These are phyloP conservation scores for Anodontia alba DNA, from an alignment of 2,888 invertebrate species.

Conservation along the genomic window DNA sequence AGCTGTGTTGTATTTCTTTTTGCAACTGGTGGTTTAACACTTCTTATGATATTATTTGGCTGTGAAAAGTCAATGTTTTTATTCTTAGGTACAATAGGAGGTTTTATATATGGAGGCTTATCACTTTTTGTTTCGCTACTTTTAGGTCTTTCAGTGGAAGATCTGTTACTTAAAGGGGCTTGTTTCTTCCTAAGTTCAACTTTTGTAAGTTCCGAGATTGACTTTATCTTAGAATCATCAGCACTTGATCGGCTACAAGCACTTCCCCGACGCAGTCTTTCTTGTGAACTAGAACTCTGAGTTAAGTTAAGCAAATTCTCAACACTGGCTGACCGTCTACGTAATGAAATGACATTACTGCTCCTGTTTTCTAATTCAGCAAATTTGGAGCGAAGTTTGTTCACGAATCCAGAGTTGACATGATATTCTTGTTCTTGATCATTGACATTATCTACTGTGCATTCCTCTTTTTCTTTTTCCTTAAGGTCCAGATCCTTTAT, in stretches of 20 bases:
- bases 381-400: constrained; percentile 78
- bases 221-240: constrained; percentile 33
- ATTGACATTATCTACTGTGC: neutral
- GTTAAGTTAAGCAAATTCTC: constrained; percentile 67
- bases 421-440: constrained; percentile 75
- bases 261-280: constrained; percentile 6
- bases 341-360: constrained; percentile 39
- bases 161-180: constrained; percentile 4
- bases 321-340: constrained; percentile 73
- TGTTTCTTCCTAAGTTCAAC: constrained; percentile 47
- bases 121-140: constrained; percentile 21
- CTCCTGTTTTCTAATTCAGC: constrained; percentile 52
- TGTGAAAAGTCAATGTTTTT: constrained; percentile 16
- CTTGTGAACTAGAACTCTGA: constrained; percentile 2
- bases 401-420: constrained; percentile 82
- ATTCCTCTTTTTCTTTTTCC: neutral
- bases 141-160: constrained; percentile 25
- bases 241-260: neutral
- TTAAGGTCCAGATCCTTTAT: neutral
- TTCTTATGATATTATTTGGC: constrained; percentile 33
- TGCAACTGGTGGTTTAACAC: constrained; percentile 32
- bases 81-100: constrained; percentile 28
- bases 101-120: constrained; percentile 24
- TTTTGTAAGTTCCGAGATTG: constrained; percentile 9
- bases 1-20: constrained; percentile 6